Percentiles rank a stretch among this genome's conserved stretches.
These are phyloP conservation scores for Zeugodacus cucurbitae DNA, from an alignment of 1,140 invertebrate genomes.

Conservation along the genomic window DNA sequence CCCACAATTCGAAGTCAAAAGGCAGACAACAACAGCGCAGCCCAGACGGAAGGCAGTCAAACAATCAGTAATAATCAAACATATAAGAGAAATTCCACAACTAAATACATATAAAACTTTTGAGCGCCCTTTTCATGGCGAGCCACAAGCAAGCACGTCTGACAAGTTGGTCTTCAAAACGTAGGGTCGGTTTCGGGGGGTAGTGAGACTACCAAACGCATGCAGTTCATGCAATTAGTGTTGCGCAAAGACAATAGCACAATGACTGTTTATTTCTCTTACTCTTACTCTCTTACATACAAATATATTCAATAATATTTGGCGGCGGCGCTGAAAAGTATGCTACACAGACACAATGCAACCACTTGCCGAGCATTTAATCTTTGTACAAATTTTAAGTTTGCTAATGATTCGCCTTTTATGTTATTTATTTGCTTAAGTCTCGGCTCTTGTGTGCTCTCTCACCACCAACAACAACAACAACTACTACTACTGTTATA, in stretches of 20 bases:
- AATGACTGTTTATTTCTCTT: neutral
- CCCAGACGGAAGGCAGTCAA: neutral
- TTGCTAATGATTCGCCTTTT: constrained; percentile 27
- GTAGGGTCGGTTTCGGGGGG: neutral
- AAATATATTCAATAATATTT: neutral
- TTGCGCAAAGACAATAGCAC: neutral
- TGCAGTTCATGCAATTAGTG: neutral
- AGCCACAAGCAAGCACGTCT: neutral
- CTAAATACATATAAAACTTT: neutral
- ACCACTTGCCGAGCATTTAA: constrained; percentile 16
- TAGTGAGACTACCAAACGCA: neutral
- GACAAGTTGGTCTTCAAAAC: neutral
- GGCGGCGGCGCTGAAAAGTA: neutral
- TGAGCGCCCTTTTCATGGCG: neutral
- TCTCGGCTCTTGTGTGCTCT: neutral
- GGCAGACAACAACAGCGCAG: neutral
- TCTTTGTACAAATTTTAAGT: constrained; percentile 19
- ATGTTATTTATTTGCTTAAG: constrained; percentile 21
- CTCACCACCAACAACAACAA: neutral
- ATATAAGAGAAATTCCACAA: neutral
- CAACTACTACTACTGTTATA: neutral
- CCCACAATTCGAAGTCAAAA: neutral
- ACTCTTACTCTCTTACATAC: too few relatives aligned
- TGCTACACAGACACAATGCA: constrained; percentile 16
- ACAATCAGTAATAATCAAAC: neutral